Conservation (phyloP, 2,888 invertebrate species). For the Cerceris rybyensis region DNA sequence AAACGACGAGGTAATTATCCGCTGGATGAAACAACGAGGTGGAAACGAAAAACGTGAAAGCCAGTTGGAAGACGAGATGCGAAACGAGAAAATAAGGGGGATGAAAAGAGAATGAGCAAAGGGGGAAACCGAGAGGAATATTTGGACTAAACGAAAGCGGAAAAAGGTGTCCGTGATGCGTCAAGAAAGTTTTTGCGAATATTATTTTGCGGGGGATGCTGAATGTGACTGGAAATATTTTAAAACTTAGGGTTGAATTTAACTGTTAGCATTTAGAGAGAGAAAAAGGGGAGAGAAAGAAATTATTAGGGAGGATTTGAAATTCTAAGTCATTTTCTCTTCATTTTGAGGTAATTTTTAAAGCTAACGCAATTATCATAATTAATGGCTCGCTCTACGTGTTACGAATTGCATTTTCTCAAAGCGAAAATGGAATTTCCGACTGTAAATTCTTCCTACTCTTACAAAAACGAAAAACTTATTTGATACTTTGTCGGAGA, state of each 20-base stretch:
- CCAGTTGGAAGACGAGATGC: neutral
- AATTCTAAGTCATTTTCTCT: neutral
- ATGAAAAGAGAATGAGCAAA: neutral
- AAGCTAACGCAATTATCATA: neutral
- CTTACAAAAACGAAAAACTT: too few species aligned
- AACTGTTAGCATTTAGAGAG: neutral
- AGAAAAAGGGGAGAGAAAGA: neutral
- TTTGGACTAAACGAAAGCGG: neutral
- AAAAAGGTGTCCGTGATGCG: neutral
- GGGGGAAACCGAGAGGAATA: neutral
- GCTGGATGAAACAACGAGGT: conserved; percentile 57
- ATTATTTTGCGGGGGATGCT: neutral
- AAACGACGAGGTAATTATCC: conserved; percentile 69
- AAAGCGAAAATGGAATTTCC: too few species aligned
- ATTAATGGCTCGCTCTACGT: neutral
- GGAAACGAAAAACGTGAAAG: neutral
- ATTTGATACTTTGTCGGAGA: too few species aligned
- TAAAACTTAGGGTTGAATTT: neutral
- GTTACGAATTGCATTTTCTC: too few species aligned
- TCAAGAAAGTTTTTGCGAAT: neutral
- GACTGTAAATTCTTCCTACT: too few species aligned
- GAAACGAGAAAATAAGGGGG: neutral
- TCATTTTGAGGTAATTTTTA: neutral
- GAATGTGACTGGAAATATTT: neutral
- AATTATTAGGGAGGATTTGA: neutral